A percentile compares a stretch with the other conserved stretches of the same genome.
These are phyloP conservation scores for Spea hammondii DNA, from an alignment of 2,797 vertebrate species.

Conservation along the genomic window DNA sequence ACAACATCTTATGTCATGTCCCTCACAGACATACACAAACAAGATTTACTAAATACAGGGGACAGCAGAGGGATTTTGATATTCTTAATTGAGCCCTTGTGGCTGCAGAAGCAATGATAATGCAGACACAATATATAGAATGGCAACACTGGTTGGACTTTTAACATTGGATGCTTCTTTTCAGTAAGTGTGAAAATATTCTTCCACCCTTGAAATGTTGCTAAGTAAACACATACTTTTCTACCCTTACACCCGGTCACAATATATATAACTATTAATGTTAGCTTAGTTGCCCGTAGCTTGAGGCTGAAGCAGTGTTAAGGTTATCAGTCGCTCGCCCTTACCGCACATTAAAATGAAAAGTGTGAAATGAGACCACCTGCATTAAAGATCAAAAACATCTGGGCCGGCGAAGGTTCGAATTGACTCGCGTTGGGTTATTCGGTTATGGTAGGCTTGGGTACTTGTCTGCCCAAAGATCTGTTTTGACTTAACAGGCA, in stretches of 20 bases:
- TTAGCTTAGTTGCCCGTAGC: not conserved
- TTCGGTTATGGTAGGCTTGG: not conserved
- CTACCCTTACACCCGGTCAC: not conserved
- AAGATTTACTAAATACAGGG: too few relatives aligned
- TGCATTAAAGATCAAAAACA: constrained; percentile 42
- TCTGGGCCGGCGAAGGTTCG: constrained; percentile 32
- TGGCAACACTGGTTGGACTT: too few relatives aligned
- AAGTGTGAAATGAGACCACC: constrained; percentile 44
- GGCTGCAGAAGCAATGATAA: too few relatives aligned
- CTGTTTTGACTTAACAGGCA: constrained; percentile 16
- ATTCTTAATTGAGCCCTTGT: too few relatives aligned
- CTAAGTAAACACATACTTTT: not conserved
- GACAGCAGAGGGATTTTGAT: too few relatives aligned
- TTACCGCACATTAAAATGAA: constrained; percentile 31
- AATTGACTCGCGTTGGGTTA: constrained; percentile 16
- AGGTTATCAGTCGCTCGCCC: constrained; percentile 27
- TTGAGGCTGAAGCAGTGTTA: constrained; percentile 8
- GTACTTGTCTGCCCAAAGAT: not conserved
- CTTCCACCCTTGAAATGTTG: not conserved
- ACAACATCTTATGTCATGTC: too few relatives aligned
- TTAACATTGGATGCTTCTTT: too few relatives aligned
- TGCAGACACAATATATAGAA: too few relatives aligned
- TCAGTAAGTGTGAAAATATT: too few relatives aligned
- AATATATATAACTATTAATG: not conserved
- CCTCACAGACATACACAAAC: too few relatives aligned